Conservation (phyloP, 2,888 invertebrate species). For the Diloba caeruleocephala region DNA sequence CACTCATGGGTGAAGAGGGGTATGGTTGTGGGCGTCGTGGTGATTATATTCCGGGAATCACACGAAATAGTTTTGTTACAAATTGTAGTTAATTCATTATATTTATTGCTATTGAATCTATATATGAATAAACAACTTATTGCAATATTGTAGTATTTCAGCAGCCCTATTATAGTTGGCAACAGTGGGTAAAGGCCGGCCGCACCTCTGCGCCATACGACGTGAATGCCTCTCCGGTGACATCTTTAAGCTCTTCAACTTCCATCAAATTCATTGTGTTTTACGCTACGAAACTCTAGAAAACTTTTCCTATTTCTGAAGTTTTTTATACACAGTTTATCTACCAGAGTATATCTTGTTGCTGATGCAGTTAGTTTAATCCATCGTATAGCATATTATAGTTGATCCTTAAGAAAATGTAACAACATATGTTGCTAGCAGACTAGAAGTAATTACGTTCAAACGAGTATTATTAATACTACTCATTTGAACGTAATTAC, state of each 20-base stretch:
- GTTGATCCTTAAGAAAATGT: slow-evolving; percentile 2
- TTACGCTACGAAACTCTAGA: slow-evolving; percentile 41
- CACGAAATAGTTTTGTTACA: too few species aligned
- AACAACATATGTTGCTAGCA: not conserved
- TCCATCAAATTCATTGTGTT: slow-evolving; percentile 53
- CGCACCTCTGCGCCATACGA: slow-evolving; percentile 50
- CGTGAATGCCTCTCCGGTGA: slow-evolving; percentile 46
- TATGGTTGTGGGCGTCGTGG: too few species aligned
- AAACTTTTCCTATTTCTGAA: slow-evolving; percentile 37
- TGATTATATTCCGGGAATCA: too few species aligned
- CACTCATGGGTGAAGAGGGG: too few species aligned
- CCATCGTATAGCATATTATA: slow-evolving; percentile 7
- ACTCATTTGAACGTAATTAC: slow-evolving; percentile 9
- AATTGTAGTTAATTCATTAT: too few species aligned
- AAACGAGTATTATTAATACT: not conserved
- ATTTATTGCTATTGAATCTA: not conserved
- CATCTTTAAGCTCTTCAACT: slow-evolving; percentile 54
- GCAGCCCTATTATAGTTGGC: slow-evolving; percentile 49
- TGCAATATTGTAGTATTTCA: not conserved
- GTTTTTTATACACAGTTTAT: slow-evolving; percentile 27
- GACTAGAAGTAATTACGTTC: slow-evolving; percentile 10
- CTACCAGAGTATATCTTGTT: slow-evolving; percentile 12
- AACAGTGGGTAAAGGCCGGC: slow-evolving; percentile 51
- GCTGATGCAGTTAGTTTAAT: slow-evolving; percentile 20
- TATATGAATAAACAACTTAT: too few species aligned